Base-by-base conservation (phyloP, 2,888 invertebrate species). In the Chrysolina oricalcia region DNA sequence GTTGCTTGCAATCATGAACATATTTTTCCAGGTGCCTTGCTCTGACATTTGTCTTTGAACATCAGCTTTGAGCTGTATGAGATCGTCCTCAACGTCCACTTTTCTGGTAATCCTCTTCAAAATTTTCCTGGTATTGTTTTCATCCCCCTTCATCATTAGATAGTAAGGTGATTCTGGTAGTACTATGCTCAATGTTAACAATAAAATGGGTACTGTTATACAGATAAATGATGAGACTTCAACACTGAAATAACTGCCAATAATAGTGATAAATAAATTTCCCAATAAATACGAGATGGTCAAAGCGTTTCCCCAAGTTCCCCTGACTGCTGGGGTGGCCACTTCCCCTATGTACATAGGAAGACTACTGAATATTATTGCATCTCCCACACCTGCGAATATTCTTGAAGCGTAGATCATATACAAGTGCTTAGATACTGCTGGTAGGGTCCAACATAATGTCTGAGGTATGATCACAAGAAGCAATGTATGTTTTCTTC, bases 231-330 rank as follows among this genome's bases (percentile, higher is more conserved):
- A 77, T 4, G 77, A 63, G 8, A 69, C 74, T 41, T 71, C 48
- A n/a, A 82, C 74, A 43, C 67, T 64, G 65, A 81, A 65, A 68
- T 79, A 70, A 8, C 91, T 91, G 2, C 77, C 75, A 80, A 92
- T 89, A 85, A 91, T 89, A 87, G 91, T 87, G 56, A 85, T 82
- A n/a, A 81, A 19, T 48, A 85, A 82, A 53, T 84, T 80, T 63
- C 87, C 87, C n/a, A 84, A 63, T 69, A 83, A 83, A 10, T 81
- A 77, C 13, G 64, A 70, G 43, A 83, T 78, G 10, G 83, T 80
- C 66, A 85, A 72, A 23, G 78, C 63, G 68, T 84, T 86, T 19
- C 86, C 86, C 86, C 86, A 87, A 19, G 79, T 80, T 8, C 85
- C 85, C 69, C 87, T 72, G 0, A 87, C 82, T 76, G 80, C 78